Base-by-base conservation (phyloP, 2,888 invertebrate genomes). In the Oegoconia quadripuncta region DNA sequence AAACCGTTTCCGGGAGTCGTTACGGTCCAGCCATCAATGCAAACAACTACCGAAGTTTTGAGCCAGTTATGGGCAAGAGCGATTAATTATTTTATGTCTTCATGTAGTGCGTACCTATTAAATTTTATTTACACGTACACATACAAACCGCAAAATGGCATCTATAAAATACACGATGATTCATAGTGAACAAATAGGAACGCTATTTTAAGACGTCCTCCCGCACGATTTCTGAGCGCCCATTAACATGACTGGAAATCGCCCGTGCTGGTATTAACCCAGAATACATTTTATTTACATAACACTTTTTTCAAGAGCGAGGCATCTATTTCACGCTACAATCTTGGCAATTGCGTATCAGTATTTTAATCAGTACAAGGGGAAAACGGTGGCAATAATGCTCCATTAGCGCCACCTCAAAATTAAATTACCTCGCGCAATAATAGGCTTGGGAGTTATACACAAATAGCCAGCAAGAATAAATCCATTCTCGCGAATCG, bases 151-250 rank as follows among this genome's bases (percentile, higher is more conserved):
- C 35, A 35, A 20, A 34, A 41, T 17, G 8, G 23, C 14, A 26
- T 34, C 43, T 42, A 42, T 47, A 51, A 64, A 68, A 65, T 63
- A 62, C 60, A 57, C 57, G 53, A 59, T 77, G 74, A 75, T 60
- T 84, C 80, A 82, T 61, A 50, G 55, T 48, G 65, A 69, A 72
- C 75, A 76, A 79, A 81, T 78, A 80, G 74, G 59, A 61, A 44
- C 52, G 65, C 74, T 86, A 84, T 84, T 82, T 80, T 70, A 64
- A 73, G 78, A 72, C 70, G 84, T 74, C 86, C 86, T 86, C 86
- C n/a, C 81, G 61, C 78, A 77, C 73, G 63, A 64, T 74, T 79
- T 74, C 65, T 61, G 64, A 60, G 64, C 60, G 62, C 65, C 63
- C 65, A 72, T 76, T 75, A 79, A 75, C 74, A 71, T 65, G 61